Evolutionary conservation across 2,113 vertebrate genomes (phyloP).

Genomic region (Planiliza haematocheilus): DNA sequence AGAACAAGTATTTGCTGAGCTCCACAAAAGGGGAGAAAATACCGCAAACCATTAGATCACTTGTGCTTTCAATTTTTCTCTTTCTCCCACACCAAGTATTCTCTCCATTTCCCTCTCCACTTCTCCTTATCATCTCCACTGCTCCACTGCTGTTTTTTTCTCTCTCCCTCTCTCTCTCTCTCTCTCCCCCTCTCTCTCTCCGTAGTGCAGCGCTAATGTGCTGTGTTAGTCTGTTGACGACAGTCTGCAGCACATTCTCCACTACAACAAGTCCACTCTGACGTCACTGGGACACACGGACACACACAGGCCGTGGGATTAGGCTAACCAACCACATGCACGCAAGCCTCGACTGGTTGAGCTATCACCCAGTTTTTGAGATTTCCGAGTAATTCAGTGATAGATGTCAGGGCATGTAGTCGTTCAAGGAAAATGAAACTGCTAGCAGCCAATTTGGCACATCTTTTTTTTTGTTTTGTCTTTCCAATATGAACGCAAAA

Average conservation of each 20-base stretch:
- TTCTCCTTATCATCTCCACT: conserved; percentile 29
- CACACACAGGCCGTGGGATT: not conserved
- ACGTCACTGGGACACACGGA: conserved; percentile 8
- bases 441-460: no score
- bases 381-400: no score
- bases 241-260: conserved; percentile 59
- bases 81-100: conserved; percentile 10
- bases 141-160: conserved; percentile 4
- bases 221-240: conserved; percentile 61
- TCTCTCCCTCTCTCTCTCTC: conserved; percentile 33
- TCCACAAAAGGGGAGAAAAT: conserved; percentile 82
- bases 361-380: no score
- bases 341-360: no score
- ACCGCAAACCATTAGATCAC: conserved; percentile 85
- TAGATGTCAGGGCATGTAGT: no score
- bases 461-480: no score
- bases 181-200: conserved; percentile 9
- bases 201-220: conserved; percentile 64
- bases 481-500: no score
- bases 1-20: conserved; percentile 83
- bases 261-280: conserved; percentile 4
- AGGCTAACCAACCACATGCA: no score
- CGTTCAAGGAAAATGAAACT: no score
- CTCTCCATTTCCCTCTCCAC: conserved; percentile 53
- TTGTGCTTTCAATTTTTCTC: conserved; percentile 60